These are phyloP conservation scores for Mesorhabditis sp. DNA, from an alignment of 2,888 invertebrate genomes.

Conservation along the genomic window DNA sequence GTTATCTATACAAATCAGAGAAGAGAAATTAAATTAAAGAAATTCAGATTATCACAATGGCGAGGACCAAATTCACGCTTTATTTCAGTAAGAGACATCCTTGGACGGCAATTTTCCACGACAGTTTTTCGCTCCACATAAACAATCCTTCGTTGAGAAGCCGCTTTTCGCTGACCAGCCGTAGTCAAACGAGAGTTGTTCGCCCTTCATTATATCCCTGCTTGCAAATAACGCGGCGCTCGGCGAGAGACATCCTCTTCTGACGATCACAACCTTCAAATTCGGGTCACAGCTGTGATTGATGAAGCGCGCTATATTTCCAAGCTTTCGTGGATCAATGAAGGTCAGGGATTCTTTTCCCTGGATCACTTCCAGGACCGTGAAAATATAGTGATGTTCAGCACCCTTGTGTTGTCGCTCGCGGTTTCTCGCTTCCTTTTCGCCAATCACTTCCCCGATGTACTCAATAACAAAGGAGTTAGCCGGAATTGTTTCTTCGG, in stretches of 20 bases:
- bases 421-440: slow-evolving; percentile 37
- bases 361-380: slow-evolving; percentile 31
- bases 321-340: slow-evolving; percentile 35
- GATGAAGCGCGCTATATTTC: slow-evolving; percentile 47
- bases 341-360: slow-evolving; percentile 16
- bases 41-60: too few species aligned
- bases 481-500: too few species aligned
- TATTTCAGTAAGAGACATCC: too few species aligned
- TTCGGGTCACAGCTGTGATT: slow-evolving; percentile 54
- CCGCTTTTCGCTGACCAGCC: slow-evolving; percentile 15
- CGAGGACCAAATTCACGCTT: too few species aligned
- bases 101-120: slow-evolving; percentile 23
- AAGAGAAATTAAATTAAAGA: neutral
- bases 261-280: slow-evolving; percentile 32
- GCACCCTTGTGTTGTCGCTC: slow-evolving; percentile 8
- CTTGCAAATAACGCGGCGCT: slow-evolving; percentile 39
- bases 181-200: slow-evolving; percentile 48
- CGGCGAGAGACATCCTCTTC: slow-evolving; percentile 37
- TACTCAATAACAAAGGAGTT: slow-evolving; percentile 41
- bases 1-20: too few species aligned
- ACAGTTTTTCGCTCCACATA: slow-evolving; percentile 23
- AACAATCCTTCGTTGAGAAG: neutral
- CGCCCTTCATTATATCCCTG: slow-evolving; percentile 30
- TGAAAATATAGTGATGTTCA: slow-evolving; percentile 45
- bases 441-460: slow-evolving; percentile 36